These are phyloP conservation scores for Plestiodon gilberti DNA, from an alignment of 2,113 vertebrate genomes.

Conservation along the genomic window DNA sequence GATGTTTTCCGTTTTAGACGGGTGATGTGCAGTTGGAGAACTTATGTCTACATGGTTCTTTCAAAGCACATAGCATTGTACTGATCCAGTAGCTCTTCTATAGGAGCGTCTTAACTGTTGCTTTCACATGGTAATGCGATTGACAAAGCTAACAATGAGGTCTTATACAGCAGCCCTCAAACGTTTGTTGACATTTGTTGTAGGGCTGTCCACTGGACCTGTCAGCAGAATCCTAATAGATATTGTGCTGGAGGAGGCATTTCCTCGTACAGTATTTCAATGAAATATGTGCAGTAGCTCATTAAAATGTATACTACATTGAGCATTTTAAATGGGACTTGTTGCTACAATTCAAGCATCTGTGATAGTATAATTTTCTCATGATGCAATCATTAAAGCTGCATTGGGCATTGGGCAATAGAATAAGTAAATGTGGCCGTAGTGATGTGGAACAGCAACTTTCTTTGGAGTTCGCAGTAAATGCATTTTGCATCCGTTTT, in stretches of 20 bases:
- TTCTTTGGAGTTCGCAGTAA: background rate
- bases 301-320: background rate
- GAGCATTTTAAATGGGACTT: fast-evolving
- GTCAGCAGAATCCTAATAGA: background rate
- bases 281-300: background rate
- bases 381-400: background rate
- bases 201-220: background rate
- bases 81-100: background rate
- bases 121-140: background rate
- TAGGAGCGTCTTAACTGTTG: background rate
- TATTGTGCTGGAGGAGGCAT: background rate
- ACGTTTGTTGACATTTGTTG: background rate
- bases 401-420: background rate
- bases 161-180: background rate
- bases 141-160: background rate
- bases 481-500: background rate
- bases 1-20: background rate
- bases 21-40: background rate
- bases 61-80: too few species aligned
- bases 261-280: background rate
- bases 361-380: background rate
- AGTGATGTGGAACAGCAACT: conserved; percentile 19
- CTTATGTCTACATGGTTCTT: too few species aligned
- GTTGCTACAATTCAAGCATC: fast-evolving
- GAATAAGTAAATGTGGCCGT: conserved; percentile 40